phyloP scores from a whole-genome alignment of 2,113 vertebrate genomes.

The Silurus asotus region DNA sequence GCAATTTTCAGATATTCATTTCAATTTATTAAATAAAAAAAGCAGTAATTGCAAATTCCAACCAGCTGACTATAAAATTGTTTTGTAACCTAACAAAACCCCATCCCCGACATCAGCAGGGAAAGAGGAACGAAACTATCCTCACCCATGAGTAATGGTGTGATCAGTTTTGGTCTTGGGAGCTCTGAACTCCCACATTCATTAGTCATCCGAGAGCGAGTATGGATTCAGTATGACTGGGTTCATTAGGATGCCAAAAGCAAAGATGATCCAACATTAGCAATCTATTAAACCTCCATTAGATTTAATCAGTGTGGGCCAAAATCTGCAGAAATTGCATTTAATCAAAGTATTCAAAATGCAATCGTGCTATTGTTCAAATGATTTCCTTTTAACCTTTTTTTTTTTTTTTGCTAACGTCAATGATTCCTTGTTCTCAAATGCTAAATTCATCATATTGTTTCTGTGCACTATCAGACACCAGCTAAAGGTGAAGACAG shows the following conservation, averaged over 20 bases:
- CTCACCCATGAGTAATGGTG: conserved; percentile 15
- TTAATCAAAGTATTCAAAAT: background rate
- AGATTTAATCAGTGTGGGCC: conserved; percentile 13
- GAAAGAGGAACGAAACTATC: background rate
- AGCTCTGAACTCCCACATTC: conserved; percentile 21
- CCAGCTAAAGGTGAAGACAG: background rate
- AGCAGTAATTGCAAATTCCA: conserved; percentile 5
- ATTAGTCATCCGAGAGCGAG: conserved; percentile 22
- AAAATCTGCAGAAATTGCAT: conserved; percentile 1
- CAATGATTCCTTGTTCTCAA: background rate
- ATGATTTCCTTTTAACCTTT: background rate
- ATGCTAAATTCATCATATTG: background rate
- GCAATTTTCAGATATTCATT: background rate
- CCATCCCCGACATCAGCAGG: background rate
- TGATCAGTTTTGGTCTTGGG: conserved; percentile 29
- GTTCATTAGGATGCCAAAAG: conserved; percentile 15
- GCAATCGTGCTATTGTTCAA: background rate
- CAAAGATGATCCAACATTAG: conserved; percentile 24
- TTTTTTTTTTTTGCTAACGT: background rate
- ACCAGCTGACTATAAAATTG: background rate
- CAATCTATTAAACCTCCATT: conserved; percentile 6
- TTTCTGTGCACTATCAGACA: background rate
- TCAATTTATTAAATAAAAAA: background rate
- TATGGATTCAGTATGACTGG: conserved; percentile 23
- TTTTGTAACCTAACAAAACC: conserved; percentile 6